Percentiles rank a stretch among this genome's conserved stretches.
These are phyloP conservation scores for Tauraco erythrolophus DNA, from an alignment of 2,113 vertebrate species.

Conservation along the genomic window DNA sequence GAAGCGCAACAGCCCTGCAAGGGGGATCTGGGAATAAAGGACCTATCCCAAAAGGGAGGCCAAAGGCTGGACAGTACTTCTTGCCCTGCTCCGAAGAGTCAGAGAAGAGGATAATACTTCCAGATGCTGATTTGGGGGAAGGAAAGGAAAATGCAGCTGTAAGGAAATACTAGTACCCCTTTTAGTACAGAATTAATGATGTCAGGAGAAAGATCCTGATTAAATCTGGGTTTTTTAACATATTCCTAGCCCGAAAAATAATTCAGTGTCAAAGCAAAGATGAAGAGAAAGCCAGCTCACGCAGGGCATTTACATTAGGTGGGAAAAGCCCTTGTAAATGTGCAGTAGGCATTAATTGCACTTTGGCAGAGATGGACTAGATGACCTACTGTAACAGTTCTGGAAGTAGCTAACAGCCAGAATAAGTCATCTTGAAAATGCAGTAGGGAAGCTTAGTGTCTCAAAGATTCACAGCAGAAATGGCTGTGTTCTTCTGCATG, in stretches of 20 bases:
- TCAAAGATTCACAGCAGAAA: background rate
- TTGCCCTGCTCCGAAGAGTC: background rate
- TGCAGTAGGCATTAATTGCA: background rate
- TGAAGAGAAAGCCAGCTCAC: background rate
- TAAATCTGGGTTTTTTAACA: background rate
- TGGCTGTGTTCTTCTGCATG: background rate
- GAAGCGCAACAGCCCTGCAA: background rate
- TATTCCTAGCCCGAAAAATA: background rate
- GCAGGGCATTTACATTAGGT: background rate
- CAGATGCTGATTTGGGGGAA: background rate
- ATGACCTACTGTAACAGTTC: background rate
- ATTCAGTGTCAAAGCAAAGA: background rate
- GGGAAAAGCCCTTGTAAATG: background rate
- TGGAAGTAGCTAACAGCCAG: background rate
- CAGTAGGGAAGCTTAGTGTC: background rate
- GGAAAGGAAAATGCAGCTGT: background rate
- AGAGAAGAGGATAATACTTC: background rate
- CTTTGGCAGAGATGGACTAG: background rate
- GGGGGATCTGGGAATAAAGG: rapidly evolving
- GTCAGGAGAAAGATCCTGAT: background rate
- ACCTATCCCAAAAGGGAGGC: background rate
- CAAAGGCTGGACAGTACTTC: background rate
- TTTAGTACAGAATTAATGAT: background rate
- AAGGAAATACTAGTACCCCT: background rate
- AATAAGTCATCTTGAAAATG: conserved; percentile 41